phyloP scores from a whole-genome alignment of 2,888 invertebrate genomes.

The Tetropium fuscum region DNA sequence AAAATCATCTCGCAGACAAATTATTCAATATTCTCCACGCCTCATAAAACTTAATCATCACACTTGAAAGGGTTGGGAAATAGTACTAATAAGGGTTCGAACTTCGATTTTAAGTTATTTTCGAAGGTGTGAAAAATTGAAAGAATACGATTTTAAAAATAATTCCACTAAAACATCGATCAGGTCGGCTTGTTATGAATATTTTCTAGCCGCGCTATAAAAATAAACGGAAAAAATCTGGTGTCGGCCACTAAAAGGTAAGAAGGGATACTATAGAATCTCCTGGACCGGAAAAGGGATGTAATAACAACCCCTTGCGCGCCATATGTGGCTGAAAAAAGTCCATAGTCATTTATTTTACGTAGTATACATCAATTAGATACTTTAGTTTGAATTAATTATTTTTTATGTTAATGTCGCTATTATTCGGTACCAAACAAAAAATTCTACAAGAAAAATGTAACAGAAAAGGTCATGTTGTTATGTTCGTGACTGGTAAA shows the following conservation, averaged over 20 bases:
- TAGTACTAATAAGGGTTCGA: constrained; percentile 8
- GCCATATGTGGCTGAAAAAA: constrained; percentile 59
- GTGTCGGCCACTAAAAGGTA: constrained; percentile 2
- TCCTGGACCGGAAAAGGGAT: constrained; percentile 58
- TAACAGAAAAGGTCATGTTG: no score
- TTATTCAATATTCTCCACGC: constrained; percentile 24
- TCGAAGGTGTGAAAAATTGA: constrained; percentile 20
- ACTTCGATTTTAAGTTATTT: constrained; percentile 7
- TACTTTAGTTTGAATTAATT: constrained; percentile 35
- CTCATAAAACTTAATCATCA: constrained; percentile 16
- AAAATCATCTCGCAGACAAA: constrained; percentile 14
- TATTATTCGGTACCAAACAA: constrained; percentile 14
- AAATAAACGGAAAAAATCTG: constrained; percentile 9
- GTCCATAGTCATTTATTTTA: constrained; percentile 47
- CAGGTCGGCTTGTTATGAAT: background rate
- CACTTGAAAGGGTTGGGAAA: constrained; percentile 2
- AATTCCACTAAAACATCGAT: background rate
- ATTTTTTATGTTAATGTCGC: constrained; percentile 29
- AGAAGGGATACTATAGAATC: constrained; percentile 19
- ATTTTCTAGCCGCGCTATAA: background rate
- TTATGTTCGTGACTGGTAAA: no score
- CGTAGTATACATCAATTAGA: constrained; percentile 40
- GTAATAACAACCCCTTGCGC: constrained; percentile 61
- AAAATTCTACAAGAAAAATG: background rate
- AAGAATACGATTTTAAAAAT: constrained; percentile 6